Conservation (phyloP, 2,797 vertebrate species). For the Chiroxiphia lanceolata region DNA sequence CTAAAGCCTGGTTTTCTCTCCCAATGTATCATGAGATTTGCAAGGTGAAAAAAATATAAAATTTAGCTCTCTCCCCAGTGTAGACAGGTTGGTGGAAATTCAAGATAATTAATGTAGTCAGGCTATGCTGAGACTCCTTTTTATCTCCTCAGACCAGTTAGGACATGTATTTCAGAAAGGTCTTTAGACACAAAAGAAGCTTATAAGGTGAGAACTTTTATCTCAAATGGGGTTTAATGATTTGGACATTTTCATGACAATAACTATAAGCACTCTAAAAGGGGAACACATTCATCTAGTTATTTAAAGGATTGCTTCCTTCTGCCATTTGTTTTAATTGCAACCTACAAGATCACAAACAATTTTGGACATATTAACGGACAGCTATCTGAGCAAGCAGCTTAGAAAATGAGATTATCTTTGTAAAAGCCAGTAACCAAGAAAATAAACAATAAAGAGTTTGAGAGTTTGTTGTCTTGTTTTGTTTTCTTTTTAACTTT, state of each 20-base stretch:
- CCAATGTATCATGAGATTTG: background rate
- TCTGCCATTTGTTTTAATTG: background rate
- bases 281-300: background rate
- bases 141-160: background rate
- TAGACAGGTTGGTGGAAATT: constrained; percentile 1
- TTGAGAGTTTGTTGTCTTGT: background rate
- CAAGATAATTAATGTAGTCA: background rate
- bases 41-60: constrained; percentile 2
- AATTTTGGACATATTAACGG: background rate
- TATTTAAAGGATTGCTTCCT: background rate
- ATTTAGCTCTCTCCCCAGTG: background rate
- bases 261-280: background rate
- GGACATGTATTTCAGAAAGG: background rate
- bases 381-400: background rate
- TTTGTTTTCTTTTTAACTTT: background rate
- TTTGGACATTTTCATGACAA: background rate
- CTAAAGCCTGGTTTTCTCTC: background rate
- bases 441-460: background rate
- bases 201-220: background rate
- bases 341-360: background rate
- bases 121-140: background rate
- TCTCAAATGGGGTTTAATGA: background rate
- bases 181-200: background rate
- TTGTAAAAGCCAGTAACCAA: background rate
- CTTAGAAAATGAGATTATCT: background rate